Percentiles rank a stretch among this genome's conserved stretches.
Evolutionary conservation across 2,888 invertebrate genomes (phyloP).

Genomic region (Pollenia angustigena): DNA sequence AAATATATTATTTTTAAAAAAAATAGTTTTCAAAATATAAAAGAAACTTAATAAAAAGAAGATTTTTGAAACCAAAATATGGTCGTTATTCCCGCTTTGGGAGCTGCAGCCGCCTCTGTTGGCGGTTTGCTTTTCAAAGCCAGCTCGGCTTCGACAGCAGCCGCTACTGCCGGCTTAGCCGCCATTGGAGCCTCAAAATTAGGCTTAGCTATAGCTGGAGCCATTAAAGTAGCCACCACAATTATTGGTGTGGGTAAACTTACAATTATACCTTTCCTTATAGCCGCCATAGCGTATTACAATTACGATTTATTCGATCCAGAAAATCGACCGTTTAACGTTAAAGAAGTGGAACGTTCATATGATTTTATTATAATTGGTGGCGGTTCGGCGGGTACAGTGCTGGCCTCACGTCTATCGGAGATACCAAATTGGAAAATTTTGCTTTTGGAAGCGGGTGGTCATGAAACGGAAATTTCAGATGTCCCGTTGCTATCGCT

Average conservation of each 20-base stretch:
- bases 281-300: slow-evolving; percentile 91
- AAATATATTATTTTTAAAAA: slow-evolving; percentile 20
- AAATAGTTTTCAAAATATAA: background rate
- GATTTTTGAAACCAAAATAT: slow-evolving; percentile 70
- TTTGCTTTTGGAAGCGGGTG: slow-evolving; percentile 92
- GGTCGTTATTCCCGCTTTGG: slow-evolving; percentile 80
- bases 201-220: slow-evolving; percentile 85
- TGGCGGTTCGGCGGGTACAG: slow-evolving; percentile 93
- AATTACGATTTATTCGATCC: slow-evolving; percentile 94
- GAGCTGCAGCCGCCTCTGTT: slow-evolving; percentile 81
- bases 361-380: slow-evolving; percentile 94
- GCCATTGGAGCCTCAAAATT: slow-evolving; percentile 84
- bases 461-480: slow-evolving; percentile 93
- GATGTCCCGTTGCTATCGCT: slow-evolving; percentile 94
- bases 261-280: slow-evolving; percentile 89
- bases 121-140: slow-evolving; percentile 82
- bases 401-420: slow-evolving; percentile 91
- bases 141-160: slow-evolving; percentile 81
- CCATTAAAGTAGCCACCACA: slow-evolving; percentile 89
- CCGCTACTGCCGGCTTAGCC: slow-evolving; percentile 80
- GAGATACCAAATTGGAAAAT: slow-evolving; percentile 92
- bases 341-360: slow-evolving; percentile 87
- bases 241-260: slow-evolving; percentile 90
- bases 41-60: background rate
- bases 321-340: slow-evolving; percentile 91